phyloP scores from a whole-genome alignment of 37 sponge, comb jelly and placozoan species.

The Corticium candelabrum region DNA sequence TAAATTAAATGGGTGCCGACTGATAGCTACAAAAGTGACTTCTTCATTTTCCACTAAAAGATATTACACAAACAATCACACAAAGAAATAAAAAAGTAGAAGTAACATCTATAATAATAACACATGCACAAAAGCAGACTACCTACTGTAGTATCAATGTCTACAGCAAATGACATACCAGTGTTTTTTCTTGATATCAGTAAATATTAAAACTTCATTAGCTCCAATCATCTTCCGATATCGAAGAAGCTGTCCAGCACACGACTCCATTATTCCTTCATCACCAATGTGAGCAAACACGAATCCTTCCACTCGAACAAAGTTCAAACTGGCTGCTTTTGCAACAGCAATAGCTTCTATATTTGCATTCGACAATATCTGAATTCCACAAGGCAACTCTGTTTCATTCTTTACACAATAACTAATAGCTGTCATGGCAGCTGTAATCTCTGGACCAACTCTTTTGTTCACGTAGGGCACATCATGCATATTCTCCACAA shows the following conservation, averaged over 20 bases:
- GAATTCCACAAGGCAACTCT: slow-evolving; percentile 49
- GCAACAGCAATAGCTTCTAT: slow-evolving; percentile 77
- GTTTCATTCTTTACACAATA: slow-evolving; percentile 28
- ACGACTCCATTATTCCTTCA: slow-evolving; percentile 79
- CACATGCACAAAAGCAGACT: not conserved
- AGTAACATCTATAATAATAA: not conserved
- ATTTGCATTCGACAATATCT: slow-evolving; percentile 54
- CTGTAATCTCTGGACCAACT: slow-evolving; percentile 56
- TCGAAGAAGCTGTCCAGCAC: slow-evolving; percentile 77
- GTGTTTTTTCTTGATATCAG: slow-evolving; percentile 92
- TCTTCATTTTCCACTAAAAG: no score
- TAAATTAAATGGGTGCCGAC: no score
- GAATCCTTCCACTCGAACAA: slow-evolving; percentile 80
- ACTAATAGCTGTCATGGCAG: slow-evolving; percentile 57
- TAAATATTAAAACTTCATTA: slow-evolving; percentile 43
- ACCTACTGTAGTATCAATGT: no score
- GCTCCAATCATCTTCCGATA: slow-evolving; percentile 63
- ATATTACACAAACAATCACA: not conserved
- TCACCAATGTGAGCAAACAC: slow-evolving; percentile 84
- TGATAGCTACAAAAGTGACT: no score
- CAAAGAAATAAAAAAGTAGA: not conserved
- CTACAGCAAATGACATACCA: slow-evolving; percentile 21
- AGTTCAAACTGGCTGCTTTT: slow-evolving; percentile 41
- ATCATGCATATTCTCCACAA: slow-evolving; percentile 96
- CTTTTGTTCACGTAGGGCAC: slow-evolving; percentile 49